Conservation (phyloP, 2,113 vertebrate species). For the Thryonomys swinderianus region DNA sequence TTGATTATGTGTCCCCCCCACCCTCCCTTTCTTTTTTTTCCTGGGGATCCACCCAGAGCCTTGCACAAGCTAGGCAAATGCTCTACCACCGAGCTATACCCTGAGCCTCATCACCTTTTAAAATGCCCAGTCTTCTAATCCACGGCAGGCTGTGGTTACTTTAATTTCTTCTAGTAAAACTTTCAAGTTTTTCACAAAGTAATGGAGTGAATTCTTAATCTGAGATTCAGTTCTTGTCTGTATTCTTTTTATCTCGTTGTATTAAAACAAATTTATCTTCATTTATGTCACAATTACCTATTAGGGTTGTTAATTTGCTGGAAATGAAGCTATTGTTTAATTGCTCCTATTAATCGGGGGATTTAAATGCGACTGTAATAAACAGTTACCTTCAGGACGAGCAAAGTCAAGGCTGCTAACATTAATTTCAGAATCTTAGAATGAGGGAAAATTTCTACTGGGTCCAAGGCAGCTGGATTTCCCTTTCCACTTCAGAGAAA, state of each 20-base stretch:
- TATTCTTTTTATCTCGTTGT: conserved; percentile 80
- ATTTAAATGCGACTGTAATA: conserved; percentile 91
- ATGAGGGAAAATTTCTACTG: accelerated
- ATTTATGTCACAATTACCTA: conserved; percentile 85
- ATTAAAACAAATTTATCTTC: conserved; percentile 87
- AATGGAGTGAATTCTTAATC: conserved; percentile 68
- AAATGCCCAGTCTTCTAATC: background rate
- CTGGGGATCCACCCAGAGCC: background rate
- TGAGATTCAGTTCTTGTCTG: conserved; percentile 75
- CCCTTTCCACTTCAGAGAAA: background rate
- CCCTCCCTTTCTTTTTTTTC: background rate
- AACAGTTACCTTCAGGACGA: conserved; percentile 93
- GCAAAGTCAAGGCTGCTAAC: conserved; percentile 84
- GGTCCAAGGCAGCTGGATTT: background rate
- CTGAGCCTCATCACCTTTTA: background rate
- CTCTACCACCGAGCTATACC: background rate
- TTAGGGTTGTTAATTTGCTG: conserved; percentile 86
- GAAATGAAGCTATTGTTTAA: conserved; percentile 92
- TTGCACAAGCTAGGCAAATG: background rate
- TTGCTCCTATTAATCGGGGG: conserved; percentile 90
- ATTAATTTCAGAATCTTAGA: conserved; percentile 44
- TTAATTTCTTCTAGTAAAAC: background rate
- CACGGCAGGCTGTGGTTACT: background rate
- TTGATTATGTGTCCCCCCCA: accelerated
- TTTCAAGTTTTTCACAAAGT: conserved; percentile 57